These are phyloP conservation scores for Psylliodes chrysocephalus DNA, from an alignment of 2,888 invertebrate species.

Conservation along the genomic window DNA sequence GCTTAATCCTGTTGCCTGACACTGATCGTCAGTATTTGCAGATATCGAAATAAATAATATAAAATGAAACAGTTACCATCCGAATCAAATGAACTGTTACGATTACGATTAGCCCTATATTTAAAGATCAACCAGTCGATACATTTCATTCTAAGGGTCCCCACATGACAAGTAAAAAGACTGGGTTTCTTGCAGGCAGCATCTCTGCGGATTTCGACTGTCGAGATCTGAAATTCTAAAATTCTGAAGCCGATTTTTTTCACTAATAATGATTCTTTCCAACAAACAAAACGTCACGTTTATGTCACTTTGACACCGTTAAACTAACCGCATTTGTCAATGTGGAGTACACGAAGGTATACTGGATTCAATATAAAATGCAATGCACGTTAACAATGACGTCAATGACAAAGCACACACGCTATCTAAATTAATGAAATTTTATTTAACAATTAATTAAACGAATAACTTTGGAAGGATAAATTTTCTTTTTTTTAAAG, in stretches of 20 bases:
- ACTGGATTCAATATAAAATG: no score
- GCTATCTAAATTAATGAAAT: no score
- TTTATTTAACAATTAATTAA: no score
- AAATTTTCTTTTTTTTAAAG: no score
- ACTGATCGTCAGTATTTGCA: no score
- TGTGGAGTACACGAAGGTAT: no score
- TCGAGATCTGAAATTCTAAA: not conserved
- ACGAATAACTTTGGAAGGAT: no score
- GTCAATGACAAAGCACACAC: no score
- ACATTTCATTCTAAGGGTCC: conserved; percentile 1
- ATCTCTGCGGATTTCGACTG: not conserved
- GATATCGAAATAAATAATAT: no score
- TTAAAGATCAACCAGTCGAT: conserved; percentile 11
- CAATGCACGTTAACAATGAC: no score
- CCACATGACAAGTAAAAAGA: not conserved
- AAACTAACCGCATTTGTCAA: conserved; percentile 7
- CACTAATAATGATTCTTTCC: no score
- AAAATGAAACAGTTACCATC: conserved; percentile 1
- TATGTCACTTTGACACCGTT: not conserved
- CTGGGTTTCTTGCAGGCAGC: not conserved
- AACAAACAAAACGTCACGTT: not conserved
- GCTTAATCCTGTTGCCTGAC: no score
- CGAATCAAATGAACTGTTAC: not conserved
- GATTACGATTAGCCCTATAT: conserved; percentile 3
- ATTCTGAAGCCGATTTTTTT: not conserved